Percentiles rank a stretch among this genome's conserved stretches.
Conservation (phyloP, 2,797 vertebrate genomes). For the Crocidura indochinensis region DNA sequence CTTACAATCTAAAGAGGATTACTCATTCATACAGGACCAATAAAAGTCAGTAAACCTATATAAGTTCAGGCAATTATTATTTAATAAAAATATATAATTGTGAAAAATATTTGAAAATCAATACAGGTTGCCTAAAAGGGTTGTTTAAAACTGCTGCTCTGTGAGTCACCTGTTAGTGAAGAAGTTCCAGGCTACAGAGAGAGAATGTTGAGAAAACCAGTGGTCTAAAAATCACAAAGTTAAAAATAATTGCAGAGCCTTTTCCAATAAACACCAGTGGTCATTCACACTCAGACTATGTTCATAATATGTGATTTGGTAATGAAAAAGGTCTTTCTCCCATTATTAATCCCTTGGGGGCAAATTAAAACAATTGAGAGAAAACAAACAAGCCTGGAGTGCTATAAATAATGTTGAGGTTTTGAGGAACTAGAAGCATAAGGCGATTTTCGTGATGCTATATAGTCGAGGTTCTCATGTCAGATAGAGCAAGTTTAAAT, state of each 20-base stretch:
- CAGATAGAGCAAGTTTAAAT: conserved; percentile 65
- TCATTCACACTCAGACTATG: conserved; percentile 27
- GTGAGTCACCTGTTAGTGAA: too few relatives aligned
- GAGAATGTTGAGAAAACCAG: not conserved
- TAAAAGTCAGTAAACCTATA: not conserved
- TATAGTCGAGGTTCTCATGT: conserved; percentile 36
- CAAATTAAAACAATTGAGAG: conserved; percentile 73
- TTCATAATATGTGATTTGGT: conserved; percentile 26
- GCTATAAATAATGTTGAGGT: conserved; percentile 50
- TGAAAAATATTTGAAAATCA: conserved; percentile 29
- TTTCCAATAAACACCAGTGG: conserved; percentile 56
- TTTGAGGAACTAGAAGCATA: not conserved
- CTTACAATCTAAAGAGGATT: conserved; percentile 25
- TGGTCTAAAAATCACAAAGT: not conserved
- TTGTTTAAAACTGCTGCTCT: too few relatives aligned
- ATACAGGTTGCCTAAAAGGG: not conserved
- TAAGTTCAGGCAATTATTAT: conserved; percentile 33
- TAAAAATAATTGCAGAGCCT: not conserved
- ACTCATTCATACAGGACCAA: conserved; percentile 17
- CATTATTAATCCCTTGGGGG: conserved; percentile 62
- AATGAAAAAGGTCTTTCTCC: conserved; percentile 62
- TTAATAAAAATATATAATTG: too few relatives aligned
- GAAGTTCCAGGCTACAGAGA: not conserved
- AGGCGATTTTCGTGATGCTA: conserved; percentile 17
- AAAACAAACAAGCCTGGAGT: not conserved